Evolutionary conservation across 2,113 vertebrate genomes (phyloP).

Genomic region (Corythoichthys haematopterus): DNA sequence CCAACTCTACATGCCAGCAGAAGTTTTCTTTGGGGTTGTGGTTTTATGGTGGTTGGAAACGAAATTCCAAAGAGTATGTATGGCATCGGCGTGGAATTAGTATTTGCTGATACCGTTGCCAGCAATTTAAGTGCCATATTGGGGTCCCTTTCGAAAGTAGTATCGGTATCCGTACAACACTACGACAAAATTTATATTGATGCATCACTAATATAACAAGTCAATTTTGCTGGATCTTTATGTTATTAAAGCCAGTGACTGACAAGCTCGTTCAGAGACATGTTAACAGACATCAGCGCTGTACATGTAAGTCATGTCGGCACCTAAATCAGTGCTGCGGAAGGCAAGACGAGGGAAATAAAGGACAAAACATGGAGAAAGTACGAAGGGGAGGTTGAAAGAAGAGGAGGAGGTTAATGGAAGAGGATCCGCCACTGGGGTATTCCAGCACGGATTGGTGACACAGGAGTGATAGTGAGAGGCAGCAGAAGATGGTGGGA

Average conservation of each 20-base stretch:
- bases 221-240: background rate
- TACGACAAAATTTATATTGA: background rate
- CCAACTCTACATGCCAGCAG: no score
- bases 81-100: no score
- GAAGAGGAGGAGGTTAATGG: constrained; percentile 61
- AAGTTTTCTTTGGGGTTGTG: no score
- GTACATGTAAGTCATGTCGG: constrained; percentile 14
- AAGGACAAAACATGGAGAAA: constrained; percentile 42
- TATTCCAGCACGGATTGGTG: constrained; percentile 69
- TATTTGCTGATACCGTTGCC: no score
- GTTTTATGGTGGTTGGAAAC: no score
- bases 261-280: constrained; percentile 7
- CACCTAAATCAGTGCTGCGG: constrained; percentile 31
- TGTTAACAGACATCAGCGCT: constrained; percentile 11
- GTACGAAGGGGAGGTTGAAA: constrained; percentile 33
- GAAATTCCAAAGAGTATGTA: no score
- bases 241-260: background rate
- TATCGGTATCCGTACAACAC: background rate
- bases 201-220: background rate
- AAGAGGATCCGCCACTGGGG: constrained; percentile 69
- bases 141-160: background rate
- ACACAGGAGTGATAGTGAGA: constrained; percentile 65
- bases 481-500: constrained; percentile 47
- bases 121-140: no score
- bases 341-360: constrained; percentile 23